Conservation (phyloP, 2,113 vertebrate genomes). For the Lanius ludovicianus region DNA sequence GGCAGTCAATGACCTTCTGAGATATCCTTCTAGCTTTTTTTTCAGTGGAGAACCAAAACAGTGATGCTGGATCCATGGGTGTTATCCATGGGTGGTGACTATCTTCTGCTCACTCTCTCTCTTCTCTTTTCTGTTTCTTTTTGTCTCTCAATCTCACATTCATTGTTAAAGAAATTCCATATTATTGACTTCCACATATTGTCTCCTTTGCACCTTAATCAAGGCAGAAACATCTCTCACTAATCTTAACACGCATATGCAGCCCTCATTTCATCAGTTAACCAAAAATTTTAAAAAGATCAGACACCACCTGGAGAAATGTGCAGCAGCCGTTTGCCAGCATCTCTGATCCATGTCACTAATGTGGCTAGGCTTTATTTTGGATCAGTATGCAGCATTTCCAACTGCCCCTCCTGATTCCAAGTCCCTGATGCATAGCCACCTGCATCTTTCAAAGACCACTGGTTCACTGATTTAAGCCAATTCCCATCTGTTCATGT, state of each 20-base stretch:
- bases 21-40: background rate
- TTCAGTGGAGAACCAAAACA: background rate
- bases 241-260: background rate
- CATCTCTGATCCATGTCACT: background rate
- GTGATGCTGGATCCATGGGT: background rate
- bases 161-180: background rate
- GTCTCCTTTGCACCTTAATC: rapidly evolving
- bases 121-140: background rate
- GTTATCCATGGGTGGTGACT: background rate
- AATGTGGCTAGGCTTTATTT: background rate
- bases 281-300: background rate
- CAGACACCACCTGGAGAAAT: background rate
- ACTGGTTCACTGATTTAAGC: background rate
- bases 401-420: background rate
- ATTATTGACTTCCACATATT: background rate
- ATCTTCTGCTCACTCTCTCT: background rate
- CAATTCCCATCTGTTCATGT: background rate
- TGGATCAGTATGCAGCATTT: background rate
- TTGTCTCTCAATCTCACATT: background rate
- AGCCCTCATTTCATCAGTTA: background rate
- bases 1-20: background rate
- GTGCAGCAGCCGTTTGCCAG: background rate
- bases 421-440: background rate
- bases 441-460: background rate
- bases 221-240: background rate